Evolutionary conservation across 2,797 vertebrate genomes (phyloP), one percentile per base, ranked within the genome.

Genomic region (Caiman crocodilus): DNA sequence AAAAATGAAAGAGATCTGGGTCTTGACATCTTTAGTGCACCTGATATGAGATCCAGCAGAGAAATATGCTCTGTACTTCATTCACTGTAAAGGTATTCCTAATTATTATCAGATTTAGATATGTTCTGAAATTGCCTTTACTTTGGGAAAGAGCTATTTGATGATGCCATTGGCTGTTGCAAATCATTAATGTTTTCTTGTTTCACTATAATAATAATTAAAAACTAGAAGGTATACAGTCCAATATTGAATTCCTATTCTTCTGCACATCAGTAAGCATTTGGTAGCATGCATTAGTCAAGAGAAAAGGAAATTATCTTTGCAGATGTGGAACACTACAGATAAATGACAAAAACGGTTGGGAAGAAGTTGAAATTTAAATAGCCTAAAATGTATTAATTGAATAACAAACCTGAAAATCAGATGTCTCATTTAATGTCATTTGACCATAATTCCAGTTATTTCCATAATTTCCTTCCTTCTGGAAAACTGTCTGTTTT

Each of bases 371-470:
- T 90, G 69, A 60, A 30, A 82, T 13, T 4, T 85, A 76, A 80
- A 94, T 82, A 50, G 90, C 93, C 75, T 69, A 3, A 32, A 74
- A 60, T 32, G 63, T 35, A 57, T 58, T 23, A 59, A 2, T 3
- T 17, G 28, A 20, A 79, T 85, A 90, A 74, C 96, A 85, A 89
- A 99, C 99, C 97, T 94, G 97, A 89, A 98, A 96, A 85, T 96
- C 81, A 3, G 90, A 90, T 1, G 97, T 98, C 94, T 98, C 97
- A 82, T 98, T 98, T 90, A 99, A 94, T 64, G 98, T 98, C 92
- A 98, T 96, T 97, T 99, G 99, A 56, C 98, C 99, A 5, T 98
- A 98, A 96, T 99, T 98, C 99, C 99, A 99, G 81, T 88, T 97
- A 86, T 98, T 94, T 5, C 99, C 99, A 94, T 99, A 99, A 97